Evolutionary conservation across 2,888 invertebrate genomes (phyloP), one percentile per base, ranked within the genome.

Genomic region (Morpho achilles): DNA sequence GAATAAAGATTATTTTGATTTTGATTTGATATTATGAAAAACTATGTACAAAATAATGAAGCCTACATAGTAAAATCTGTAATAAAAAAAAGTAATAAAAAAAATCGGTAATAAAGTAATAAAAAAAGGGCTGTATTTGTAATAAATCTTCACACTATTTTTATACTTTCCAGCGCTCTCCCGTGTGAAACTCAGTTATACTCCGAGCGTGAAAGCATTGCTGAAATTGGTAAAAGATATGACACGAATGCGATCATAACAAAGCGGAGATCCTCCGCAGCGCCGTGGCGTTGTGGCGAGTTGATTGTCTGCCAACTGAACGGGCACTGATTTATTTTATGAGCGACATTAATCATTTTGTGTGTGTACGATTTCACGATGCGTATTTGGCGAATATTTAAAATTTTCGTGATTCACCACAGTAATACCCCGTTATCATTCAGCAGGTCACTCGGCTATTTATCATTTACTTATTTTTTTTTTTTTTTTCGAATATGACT

Each of bases 291-390:
- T 44, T 44, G 52, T 52, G 53, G 50, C 39, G 45, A 55, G 56
- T 60, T 60, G 60, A 60, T 60, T 53, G 53, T 60, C 56, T 57
- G 60, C 60, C 60, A 60, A 60, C 53, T 44, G 51, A 23, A 45
- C 52, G 39, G 54, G 45, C 46, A 54, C 54, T 59, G 59, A 59
- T 59, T 59, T 59, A 59, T 59, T 59, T 59, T 55, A 59, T 55
- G 59, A 51, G 50, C 55, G 22, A 42, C 8, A 48, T 59, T 54
- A 59, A 59, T 59, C 50, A 59, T 59, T 41, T n/a, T 54, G 50
- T 32, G 41, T 32, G 41, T 16, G 50, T 46, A 50, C 43, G 46
- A 55, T 50, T 55, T 55, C 22, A 55, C 46, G 51, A 59, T 55
- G 50, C 47, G 54, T 59, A 59, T 59, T 59, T 59, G 54, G 54